phyloP scores from a whole-genome alignment of 2,113 vertebrate genomes.

The Monopterus albus region DNA sequence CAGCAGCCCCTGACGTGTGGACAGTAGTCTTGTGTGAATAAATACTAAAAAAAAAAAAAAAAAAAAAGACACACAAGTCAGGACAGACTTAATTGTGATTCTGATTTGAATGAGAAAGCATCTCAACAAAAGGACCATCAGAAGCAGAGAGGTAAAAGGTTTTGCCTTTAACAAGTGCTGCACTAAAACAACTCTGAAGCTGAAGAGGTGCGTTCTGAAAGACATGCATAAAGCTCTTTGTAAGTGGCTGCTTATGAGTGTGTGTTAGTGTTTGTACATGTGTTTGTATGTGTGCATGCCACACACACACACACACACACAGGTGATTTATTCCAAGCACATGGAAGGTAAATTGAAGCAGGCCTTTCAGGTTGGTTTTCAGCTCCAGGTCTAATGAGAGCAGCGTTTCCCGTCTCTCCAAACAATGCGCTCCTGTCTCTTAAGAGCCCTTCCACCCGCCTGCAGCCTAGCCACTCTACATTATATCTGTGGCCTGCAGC shows the following conservation, averaged over 20 bases:
- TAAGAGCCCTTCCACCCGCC: conserved; percentile 81
- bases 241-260: conserved; percentile 62
- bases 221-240: conserved; percentile 80
- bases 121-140: conserved; percentile 74
- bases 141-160: conserved; percentile 80
- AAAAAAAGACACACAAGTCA: conserved; percentile 40
- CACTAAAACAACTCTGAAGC: conserved; percentile 79
- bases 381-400: conserved; percentile 86
- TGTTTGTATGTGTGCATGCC: conserved; percentile 45
- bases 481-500: conserved; percentile 83
- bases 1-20: background rate
- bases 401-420: conserved; percentile 79
- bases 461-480: conserved; percentile 81
- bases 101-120: conserved; percentile 83
- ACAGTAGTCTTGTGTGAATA: conserved; percentile 64
- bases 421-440: conserved; percentile 81
- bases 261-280: conserved; percentile 29
- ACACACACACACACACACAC: conserved; percentile 34
- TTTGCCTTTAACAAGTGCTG: conserved; percentile 80
- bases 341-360: conserved; percentile 83
- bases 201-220: conserved; percentile 83
- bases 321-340: conserved; percentile 87
- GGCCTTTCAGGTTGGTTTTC: conserved; percentile 85
- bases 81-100: conserved; percentile 79
- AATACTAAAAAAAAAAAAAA: conserved; percentile 42